phyloP scores from a whole-genome alignment of 1,140 invertebrate genomes.

The Neotoxoptera formosana region DNA sequence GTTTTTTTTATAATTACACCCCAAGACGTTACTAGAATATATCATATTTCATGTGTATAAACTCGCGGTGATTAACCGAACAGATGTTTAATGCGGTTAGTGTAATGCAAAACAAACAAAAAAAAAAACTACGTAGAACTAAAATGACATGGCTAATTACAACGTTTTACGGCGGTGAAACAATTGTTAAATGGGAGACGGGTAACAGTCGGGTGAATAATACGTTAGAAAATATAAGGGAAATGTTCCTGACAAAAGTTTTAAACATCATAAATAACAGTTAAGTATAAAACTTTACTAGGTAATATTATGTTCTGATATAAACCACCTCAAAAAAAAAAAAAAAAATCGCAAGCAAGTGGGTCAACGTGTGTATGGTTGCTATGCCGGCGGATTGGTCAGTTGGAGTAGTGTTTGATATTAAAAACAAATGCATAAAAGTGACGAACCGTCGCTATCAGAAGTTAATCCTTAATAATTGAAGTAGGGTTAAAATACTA shows the following conservation, averaged over 20 bases:
- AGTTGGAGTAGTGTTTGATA: background rate
- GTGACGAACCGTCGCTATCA: background rate
- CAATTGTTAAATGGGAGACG: constrained; percentile 9
- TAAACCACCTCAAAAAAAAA: background rate
- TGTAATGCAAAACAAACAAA: background rate
- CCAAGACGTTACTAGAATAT: constrained; percentile 17
- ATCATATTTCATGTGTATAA: background rate
- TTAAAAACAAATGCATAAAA: background rate
- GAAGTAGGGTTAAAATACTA: background rate
- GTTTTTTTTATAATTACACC: background rate
- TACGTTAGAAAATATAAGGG: constrained; percentile 33
- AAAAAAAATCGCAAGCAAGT: background rate
- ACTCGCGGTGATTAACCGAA: constrained; percentile 30
- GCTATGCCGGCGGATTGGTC: background rate
- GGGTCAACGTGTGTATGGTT: background rate
- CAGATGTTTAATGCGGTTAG: constrained; percentile 33
- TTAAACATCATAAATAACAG: constrained; percentile 49
- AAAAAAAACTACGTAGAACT: background rate
- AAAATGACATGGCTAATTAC: constrained; percentile 42
- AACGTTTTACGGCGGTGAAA: constrained; percentile 32
- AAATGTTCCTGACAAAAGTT: constrained; percentile 30
- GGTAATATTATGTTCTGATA: constrained; percentile 29
- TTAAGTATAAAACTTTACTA: constrained; percentile 53
- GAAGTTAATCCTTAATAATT: background rate
- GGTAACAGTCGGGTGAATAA: constrained; percentile 40